These are phyloP conservation scores for Radopholus similis DNA, from an alignment of 1,140 invertebrate genomes.

Conservation along the genomic window DNA sequence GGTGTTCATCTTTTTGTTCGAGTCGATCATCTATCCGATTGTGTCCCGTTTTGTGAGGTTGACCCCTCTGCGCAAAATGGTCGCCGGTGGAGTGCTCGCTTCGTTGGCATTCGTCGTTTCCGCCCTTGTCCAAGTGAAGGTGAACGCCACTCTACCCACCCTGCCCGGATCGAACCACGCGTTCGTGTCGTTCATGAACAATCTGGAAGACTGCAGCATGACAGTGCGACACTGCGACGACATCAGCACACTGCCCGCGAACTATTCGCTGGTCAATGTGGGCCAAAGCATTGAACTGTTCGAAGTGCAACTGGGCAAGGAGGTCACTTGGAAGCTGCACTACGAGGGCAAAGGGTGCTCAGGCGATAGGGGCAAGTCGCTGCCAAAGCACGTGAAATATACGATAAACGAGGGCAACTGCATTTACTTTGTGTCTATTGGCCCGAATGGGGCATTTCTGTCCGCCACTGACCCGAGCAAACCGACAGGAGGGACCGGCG, in stretches of 20 bases:
- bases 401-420: background rate
- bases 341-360: slow-evolving; percentile 9
- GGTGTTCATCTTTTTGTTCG: slow-evolving; percentile 52
- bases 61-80: slow-evolving; percentile 72
- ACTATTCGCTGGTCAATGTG: background rate
- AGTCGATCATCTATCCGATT: slow-evolving; percentile 49
- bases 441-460: slow-evolving; percentile 23
- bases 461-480: slow-evolving; percentile 14
- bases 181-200: slow-evolving; percentile 73
- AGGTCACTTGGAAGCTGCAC: slow-evolving; percentile 5
- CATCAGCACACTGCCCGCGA: too few species aligned
- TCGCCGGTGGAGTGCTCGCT: slow-evolving; percentile 77
- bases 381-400: slow-evolving; percentile 1
- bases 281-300: slow-evolving; percentile 19
- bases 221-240: background rate
- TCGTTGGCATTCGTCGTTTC: slow-evolving; percentile 80
- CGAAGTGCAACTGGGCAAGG: slow-evolving; percentile 1
- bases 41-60: slow-evolving; percentile 34
- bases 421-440: slow-evolving; percentile 13
- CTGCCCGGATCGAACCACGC: slow-evolving; percentile 65
- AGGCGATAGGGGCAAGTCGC: background rate
- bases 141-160: slow-evolving; percentile 72
- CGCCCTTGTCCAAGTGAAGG: slow-evolving; percentile 74
- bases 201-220: slow-evolving; percentile 18
- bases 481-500: slow-evolving; percentile 41